A percentile compares a stretch with the other conserved stretches of the same genome.
Conservation (phyloP, 2,797 vertebrate species). For the Girardinus metallicus region DNA sequence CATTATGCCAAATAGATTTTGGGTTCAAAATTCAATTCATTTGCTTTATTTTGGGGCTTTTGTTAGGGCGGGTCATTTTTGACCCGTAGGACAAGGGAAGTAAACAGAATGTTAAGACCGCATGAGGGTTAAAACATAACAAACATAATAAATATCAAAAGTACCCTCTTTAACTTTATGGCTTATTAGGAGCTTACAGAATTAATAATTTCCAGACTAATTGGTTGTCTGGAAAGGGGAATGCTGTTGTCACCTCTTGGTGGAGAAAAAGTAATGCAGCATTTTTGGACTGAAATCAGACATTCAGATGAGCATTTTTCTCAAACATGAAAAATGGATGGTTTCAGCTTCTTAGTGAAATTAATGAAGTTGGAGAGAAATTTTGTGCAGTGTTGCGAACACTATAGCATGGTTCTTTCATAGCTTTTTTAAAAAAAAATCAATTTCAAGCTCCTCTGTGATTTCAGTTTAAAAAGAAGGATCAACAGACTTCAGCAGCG, state of each 20-base stretch:
- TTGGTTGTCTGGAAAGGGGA: too few relatives aligned
- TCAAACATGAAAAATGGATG: not conserved
- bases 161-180: too few relatives aligned
- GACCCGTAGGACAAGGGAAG: too few relatives aligned
- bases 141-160: too few relatives aligned
- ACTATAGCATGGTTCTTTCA: not conserved
- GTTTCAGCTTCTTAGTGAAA: not conserved
- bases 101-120: too few relatives aligned
- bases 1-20: too few relatives aligned
- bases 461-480: slow-evolving; percentile 14
- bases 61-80: too few relatives aligned
- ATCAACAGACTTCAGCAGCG: slow-evolving; percentile 22
- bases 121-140: too few relatives aligned
- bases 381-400: not conserved
- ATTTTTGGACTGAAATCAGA: not conserved
- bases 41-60: too few relatives aligned
- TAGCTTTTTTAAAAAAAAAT: not conserved
- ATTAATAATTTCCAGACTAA: too few relatives aligned
- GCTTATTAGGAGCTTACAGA: too few relatives aligned
- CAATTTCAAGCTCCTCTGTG: slow-evolving; percentile 8
- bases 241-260: not conserved
- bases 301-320: not conserved
- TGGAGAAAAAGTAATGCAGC: not conserved
- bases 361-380: not conserved
- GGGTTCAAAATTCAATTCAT: too few relatives aligned